These are phyloP conservation scores for Ametastegia equiseti DNA, from an alignment of 2,888 invertebrate genomes.

Conservation along the genomic window DNA sequence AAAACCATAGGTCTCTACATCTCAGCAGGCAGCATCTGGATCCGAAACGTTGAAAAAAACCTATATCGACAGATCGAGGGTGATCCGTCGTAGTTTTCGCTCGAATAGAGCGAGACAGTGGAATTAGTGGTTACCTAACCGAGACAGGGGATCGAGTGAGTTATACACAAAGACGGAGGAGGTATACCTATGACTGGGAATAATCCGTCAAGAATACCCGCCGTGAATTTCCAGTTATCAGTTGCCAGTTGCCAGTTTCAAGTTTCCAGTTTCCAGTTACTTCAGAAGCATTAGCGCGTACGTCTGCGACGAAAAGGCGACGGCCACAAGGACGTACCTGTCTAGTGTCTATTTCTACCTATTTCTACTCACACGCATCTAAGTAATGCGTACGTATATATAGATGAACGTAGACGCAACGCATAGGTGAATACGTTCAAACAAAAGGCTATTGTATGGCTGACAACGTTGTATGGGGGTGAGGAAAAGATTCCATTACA, in stretches of 20 bases:
- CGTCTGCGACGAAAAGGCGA: too few species aligned
- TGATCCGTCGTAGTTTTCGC: background rate
- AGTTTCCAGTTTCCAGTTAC: background rate
- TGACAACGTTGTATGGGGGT: background rate
- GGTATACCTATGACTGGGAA: background rate
- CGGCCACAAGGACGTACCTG: too few species aligned
- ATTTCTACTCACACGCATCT: background rate
- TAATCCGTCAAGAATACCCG: background rate
- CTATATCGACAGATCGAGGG: background rate
- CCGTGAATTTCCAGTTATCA: too few species aligned
- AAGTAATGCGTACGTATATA: background rate
- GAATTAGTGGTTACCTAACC: background rate
- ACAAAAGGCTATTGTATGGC: background rate
- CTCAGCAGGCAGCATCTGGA: too few species aligned
- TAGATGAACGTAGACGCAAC: background rate
- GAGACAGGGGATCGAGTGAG: background rate
- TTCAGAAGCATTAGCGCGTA: too few species aligned
- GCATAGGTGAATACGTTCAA: background rate
- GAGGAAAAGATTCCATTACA: slow-evolving; percentile 69
- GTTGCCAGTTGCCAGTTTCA: background rate
- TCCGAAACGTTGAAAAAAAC: too few species aligned
- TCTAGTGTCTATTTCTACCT: too few species aligned
- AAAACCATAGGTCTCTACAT: too few species aligned
- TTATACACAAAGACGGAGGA: background rate
- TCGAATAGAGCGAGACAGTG: background rate